phyloP scores from a whole-genome alignment of 1,140 invertebrate species.

The Panagrolaimus sp. region DNA sequence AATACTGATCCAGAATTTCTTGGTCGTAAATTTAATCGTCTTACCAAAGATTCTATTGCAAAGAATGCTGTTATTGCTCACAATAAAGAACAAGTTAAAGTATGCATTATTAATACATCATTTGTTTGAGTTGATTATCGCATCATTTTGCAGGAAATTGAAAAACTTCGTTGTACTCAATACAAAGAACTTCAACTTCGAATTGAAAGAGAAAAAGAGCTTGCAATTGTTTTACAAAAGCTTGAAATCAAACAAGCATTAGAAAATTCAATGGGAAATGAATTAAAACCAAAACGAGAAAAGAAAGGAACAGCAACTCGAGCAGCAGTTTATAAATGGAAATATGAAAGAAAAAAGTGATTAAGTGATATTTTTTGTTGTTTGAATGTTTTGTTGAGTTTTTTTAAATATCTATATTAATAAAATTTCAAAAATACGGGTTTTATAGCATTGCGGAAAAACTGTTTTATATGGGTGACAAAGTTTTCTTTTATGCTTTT shows the following conservation, averaged over 20 bases:
- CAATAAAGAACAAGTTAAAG: constrained; percentile 59
- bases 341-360: constrained; percentile 71
- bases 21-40: constrained; percentile 68
- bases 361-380: background rate
- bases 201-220: constrained; percentile 73
- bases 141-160: constrained; percentile 60
- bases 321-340: constrained; percentile 78
- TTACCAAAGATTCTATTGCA: constrained; percentile 65
- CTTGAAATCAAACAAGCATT: constrained; percentile 72
- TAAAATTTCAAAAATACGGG: no score
- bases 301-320: constrained; percentile 66
- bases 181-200: constrained; percentile 76
- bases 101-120: constrained; percentile 17
- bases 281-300: constrained; percentile 65
- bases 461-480: no score
- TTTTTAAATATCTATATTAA: no score
- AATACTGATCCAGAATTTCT: constrained; percentile 71
- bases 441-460: no score
- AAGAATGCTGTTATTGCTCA: constrained; percentile 59
- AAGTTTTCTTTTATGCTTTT: no score
- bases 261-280: constrained; percentile 58
- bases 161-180: constrained; percentile 65
- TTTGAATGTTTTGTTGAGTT: no score
- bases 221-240: constrained; percentile 75
- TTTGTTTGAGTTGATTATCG: constrained; percentile 9